phyloP scores from a whole-genome alignment of 2,888 invertebrate species.

The Drosophila anomalipes region DNA sequence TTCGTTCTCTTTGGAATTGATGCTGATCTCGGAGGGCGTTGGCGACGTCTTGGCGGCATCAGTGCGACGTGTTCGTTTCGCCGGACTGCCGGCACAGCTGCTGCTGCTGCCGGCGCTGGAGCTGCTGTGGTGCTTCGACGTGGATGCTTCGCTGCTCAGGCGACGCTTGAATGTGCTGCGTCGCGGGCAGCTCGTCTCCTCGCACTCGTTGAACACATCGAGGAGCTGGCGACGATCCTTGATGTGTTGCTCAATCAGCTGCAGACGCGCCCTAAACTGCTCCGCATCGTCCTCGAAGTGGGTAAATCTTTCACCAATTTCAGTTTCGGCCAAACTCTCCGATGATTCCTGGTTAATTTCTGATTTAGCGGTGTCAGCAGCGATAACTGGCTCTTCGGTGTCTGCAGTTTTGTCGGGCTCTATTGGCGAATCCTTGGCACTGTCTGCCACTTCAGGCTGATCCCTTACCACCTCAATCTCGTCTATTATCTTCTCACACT shows the following conservation, averaged over 20 bases:
- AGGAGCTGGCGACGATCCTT: constrained; percentile 62
- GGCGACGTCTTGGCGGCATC: constrained; percentile 79
- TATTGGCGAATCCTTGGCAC: not conserved
- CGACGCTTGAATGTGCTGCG: constrained; percentile 49
- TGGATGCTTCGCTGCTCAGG: constrained; percentile 39
- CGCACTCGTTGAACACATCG: constrained; percentile 39
- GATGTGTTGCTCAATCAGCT: constrained; percentile 68
- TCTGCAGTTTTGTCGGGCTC: not conserved
- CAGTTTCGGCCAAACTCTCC: not conserved
- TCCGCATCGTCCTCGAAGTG: constrained; percentile 67
- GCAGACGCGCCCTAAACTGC: constrained; percentile 61
- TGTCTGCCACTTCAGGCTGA: not conserved
- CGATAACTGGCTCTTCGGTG: not conserved
- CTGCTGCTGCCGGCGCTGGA: constrained; percentile 36
- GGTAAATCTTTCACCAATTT: constrained; percentile 49
- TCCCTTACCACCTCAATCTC: not conserved
- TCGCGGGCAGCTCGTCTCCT: constrained; percentile 23
- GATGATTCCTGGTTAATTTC: not conserved
- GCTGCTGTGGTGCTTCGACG: constrained; percentile 41
- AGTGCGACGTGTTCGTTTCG: constrained; percentile 49
- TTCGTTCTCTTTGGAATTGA: constrained; percentile 84
- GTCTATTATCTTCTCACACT: not conserved
- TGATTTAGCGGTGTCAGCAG: not conserved
- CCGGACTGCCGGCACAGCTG: constrained; percentile 50
- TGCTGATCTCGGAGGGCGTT: constrained; percentile 82